phyloP scores from a whole-genome alignment of 2,888 invertebrate genomes.

The Ephialtes manifestator region DNA sequence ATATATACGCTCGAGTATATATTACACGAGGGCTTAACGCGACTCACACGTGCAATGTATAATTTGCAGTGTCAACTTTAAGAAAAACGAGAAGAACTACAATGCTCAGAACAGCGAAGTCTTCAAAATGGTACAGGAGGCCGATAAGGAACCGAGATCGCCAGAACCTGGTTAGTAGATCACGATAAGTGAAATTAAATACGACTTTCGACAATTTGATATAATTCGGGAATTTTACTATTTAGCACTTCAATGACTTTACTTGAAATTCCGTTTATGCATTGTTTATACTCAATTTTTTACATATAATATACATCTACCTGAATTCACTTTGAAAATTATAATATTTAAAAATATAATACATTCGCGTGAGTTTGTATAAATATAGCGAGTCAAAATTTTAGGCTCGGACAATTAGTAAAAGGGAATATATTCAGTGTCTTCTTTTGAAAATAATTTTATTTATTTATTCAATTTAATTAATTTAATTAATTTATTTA shows the following conservation, averaged over 20 bases:
- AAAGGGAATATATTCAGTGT: too few species aligned
- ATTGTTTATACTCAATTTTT: background rate
- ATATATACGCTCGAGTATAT: background rate
- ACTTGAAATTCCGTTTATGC: background rate
- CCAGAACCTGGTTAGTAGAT: slow-evolving; percentile 89
- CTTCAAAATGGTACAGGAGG: slow-evolving; percentile 95
- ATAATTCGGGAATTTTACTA: slow-evolving; percentile 4
- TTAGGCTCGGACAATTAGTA: too few species aligned
- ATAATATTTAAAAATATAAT: too few species aligned
- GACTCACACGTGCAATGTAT: slow-evolving; percentile 7
- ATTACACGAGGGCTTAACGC: background rate
- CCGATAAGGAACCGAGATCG: slow-evolving; percentile 92
- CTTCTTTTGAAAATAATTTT: too few species aligned
- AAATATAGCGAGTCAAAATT: too few species aligned
- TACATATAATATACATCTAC: background rate
- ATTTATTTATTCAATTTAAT: too few species aligned
- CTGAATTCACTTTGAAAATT: background rate
- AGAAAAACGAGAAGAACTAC: slow-evolving; percentile 97
- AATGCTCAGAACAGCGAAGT: slow-evolving; percentile 95
- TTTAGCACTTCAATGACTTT: background rate
- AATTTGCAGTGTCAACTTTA: slow-evolving; percentile 94
- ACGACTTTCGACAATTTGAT: background rate
- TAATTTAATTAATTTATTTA: too few species aligned
- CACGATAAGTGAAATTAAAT: slow-evolving; percentile 19
- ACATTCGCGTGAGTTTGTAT: too few species aligned